phyloP scores from a whole-genome alignment of 2,888 invertebrate species.

The Laspeyria flexula region DNA sequence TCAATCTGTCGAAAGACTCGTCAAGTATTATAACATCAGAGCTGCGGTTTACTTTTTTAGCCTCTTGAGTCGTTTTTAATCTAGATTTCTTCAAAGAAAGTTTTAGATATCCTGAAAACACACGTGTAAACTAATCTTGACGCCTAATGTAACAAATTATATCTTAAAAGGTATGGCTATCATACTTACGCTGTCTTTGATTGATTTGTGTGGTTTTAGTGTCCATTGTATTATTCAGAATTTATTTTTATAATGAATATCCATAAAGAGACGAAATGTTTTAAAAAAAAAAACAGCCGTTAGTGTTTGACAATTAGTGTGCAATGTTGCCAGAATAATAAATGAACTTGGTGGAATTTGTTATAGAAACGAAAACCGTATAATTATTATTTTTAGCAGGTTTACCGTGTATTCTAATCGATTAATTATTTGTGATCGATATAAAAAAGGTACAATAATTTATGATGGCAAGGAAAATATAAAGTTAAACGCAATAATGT shows the following conservation, averaged over 20 bases:
- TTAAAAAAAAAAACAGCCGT: conserved; percentile 34
- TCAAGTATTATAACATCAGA: conserved; percentile 72
- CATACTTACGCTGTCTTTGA: conserved; percentile 63
- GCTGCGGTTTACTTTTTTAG: conserved; percentile 55
- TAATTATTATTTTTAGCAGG: background rate
- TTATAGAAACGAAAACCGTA: background rate
- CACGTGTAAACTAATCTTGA: background rate
- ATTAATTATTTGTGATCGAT: too few relatives aligned
- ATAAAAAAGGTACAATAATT: too few relatives aligned
- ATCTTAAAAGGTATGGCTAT: background rate
- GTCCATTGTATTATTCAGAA: conserved; percentile 51
- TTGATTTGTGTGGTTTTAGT: conserved; percentile 48
- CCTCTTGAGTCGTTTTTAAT: conserved; percentile 48
- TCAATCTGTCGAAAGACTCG: conserved; percentile 72
- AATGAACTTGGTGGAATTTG: background rate
- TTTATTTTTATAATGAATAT: conserved; percentile 6
- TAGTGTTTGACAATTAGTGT: conserved; percentile 10
- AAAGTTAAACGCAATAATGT: too few relatives aligned
- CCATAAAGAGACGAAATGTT: conserved; percentile 5
- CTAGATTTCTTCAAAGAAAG: conserved; percentile 74
- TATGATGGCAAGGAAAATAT: too few relatives aligned
- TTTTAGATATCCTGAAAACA: conserved; percentile 67
- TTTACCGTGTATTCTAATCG: too few relatives aligned
- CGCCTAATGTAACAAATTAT: background rate
- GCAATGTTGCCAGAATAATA: background rate